These are phyloP conservation scores for Macrotus californicus DNA, from an alignment of 2,113 vertebrate genomes.

Conservation along the genomic window DNA sequence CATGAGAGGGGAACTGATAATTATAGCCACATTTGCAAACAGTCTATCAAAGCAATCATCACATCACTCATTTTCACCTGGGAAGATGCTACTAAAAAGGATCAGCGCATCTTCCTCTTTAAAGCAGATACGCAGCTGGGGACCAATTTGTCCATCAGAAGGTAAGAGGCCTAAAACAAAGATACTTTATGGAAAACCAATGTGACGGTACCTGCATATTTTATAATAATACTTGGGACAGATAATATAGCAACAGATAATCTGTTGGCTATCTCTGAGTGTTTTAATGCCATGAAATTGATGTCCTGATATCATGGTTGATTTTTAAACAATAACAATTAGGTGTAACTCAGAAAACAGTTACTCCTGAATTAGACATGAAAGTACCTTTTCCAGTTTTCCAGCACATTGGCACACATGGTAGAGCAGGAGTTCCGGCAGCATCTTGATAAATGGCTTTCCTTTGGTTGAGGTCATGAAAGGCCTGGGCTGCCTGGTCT, in stretches of 20 bases:
- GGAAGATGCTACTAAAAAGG: not conserved
- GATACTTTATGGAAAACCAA: not conserved
- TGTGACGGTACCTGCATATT: not conserved
- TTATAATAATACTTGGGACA: not conserved
- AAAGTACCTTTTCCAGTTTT: not conserved
- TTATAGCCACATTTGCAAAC: not conserved
- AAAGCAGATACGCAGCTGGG: not conserved
- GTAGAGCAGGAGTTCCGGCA: not conserved
- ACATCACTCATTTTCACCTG: not conserved
- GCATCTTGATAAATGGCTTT: not conserved
- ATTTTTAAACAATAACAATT: constrained; percentile 16
- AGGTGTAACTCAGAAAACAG: not conserved
- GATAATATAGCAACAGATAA: not conserved
- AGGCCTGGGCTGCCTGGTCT: not conserved
- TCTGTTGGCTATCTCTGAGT: not conserved
- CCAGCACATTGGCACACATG: too few relatives aligned
- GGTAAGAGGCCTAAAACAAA: not conserved
- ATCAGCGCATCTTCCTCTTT: not conserved
- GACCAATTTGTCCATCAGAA: not conserved
- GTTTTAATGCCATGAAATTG: not conserved
- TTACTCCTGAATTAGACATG: not conserved
- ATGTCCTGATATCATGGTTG: not conserved
- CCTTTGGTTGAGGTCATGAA: not conserved
- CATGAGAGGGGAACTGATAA: not conserved
- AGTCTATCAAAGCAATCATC: not conserved